Base-by-base conservation (phyloP, 2,888 invertebrate genomes). In the Eustalomyia histrio region DNA sequence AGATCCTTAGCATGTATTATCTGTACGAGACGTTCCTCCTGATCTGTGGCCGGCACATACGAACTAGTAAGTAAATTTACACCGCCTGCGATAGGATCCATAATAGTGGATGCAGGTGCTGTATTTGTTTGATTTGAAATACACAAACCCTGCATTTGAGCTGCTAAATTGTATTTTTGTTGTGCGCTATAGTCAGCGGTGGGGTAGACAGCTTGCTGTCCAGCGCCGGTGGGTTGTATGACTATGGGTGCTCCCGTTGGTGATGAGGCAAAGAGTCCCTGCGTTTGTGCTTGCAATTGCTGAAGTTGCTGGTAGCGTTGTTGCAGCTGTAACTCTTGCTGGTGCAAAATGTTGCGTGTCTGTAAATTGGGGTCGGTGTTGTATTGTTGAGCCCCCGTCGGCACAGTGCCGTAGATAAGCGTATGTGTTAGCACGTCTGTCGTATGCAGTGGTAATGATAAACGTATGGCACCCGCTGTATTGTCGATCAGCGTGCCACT, bases 1-100 rank as follows among this genome's bases (percentile, higher is more conserved):
- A 95, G 93, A 85, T 95, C 95, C 89, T 93, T 93, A 87, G 92
- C 92, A 89, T 92, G 93, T 83, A 93, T 93, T 80, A 92, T 91
- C 87, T 93, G 93, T 72, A 92, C 90, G 89, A 93, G 89, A 67
- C 91, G 93, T 89, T 93, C 92, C 84, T 93, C 92, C 86, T 92
- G 92, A 80, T 92, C 92, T 87, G 92, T 92, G 88, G 92, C 92
- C 43, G 90, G 87, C 85, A 90, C 87, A 83, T 87, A 90, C 33
- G 85, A 84, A 47, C 86, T 87, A 69, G 85, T 89, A 84, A 87
- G 85, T 75, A 88, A 83, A 79, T 85, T 84, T 14, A 85, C 78
- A n/a, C 85, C 74, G 50, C 82, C 83, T 71, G 91, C 89, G 1
- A 60, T 82, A 12, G 85, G 83, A 83, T 89, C 88, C 76, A 85